phyloP scores from a whole-genome alignment of 2,888 invertebrate species.

The Laothoe populi region DNA sequence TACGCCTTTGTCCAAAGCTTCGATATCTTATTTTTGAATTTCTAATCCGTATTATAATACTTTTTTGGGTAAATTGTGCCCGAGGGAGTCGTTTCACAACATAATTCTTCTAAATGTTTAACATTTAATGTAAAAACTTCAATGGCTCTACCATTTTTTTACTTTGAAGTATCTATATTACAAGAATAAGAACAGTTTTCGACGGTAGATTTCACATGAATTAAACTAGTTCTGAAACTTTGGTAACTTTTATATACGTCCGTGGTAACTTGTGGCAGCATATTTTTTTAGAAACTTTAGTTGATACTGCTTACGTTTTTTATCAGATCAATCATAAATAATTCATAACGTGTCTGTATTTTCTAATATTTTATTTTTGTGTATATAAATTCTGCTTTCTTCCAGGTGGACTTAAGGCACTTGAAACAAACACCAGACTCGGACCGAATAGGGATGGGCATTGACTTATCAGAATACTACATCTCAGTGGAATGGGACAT shows the following conservation, averaged over 20 bases:
- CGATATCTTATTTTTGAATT: slow-evolving; percentile 31
- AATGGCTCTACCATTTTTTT: slow-evolving; percentile 11
- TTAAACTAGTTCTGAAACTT: background rate
- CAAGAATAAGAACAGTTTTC: slow-evolving; percentile 1
- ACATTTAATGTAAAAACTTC: slow-evolving; percentile 20
- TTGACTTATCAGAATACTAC: slow-evolving; percentile 97
- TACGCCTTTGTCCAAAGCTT: slow-evolving; percentile 29
- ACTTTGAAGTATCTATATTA: background rate
- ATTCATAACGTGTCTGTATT: background rate
- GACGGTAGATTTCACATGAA: background rate
- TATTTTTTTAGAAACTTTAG: background rate
- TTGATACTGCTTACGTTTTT: background rate
- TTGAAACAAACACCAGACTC: slow-evolving; percentile 94
- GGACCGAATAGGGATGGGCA: slow-evolving; percentile 94
- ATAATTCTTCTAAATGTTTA: slow-evolving; percentile 14
- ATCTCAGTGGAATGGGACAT: slow-evolving; percentile 99
- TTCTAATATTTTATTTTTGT: slow-evolving; percentile 6
- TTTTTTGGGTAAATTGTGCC: slow-evolving; percentile 20
- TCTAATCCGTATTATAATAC: slow-evolving; percentile 19
- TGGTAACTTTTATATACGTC: background rate
- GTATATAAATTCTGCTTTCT: slow-evolving; percentile 38
- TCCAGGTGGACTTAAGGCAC: slow-evolving; percentile 95
- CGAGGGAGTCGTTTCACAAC: slow-evolving; percentile 13
- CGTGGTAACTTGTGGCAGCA: background rate
- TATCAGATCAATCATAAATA: background rate